Evolutionary conservation across 1,140 invertebrate species (phyloP), one percentile per base, ranked within the genome.

Genomic region (Delia radicum): DNA sequence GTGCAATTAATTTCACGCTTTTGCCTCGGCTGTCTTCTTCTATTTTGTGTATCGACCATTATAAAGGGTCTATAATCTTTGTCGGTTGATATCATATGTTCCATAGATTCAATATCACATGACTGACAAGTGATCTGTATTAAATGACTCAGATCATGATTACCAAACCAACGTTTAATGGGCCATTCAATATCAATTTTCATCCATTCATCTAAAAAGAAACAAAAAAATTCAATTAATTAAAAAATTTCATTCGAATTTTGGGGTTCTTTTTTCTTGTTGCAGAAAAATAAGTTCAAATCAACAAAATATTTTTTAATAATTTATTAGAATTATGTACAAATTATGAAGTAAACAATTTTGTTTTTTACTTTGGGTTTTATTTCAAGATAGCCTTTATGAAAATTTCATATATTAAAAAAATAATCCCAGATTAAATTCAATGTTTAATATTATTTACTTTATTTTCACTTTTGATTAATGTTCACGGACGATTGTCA

Each of bases 111-210:
- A 63, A 91, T 90, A 79, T 91, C 91, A 79, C 94, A 95, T 5
- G 93, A 93, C 78, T 91, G 92, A 81, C 94, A 95, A 1, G 91
- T 89, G 13, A 95, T 90, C 78, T 94, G 91, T 26, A 94, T 89
- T 7, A 91, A 91, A 79, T 93, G 91, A 55, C 90, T 89, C 73
- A 90, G 87, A 78, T 91, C 88, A 72, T 89, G 87, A 55, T 89
- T 90, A 46, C 92, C 89, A 13, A 94, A 86, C 94, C 94, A 95
- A 61, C 91, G 91, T 33, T 90, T 89, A 4, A 93, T 89, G 0
- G 91, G 90, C 87, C 91, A 92, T 3, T 91, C 91, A 1, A 95
- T 89, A 78, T 94, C 92, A 37, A 94, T 90, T 76, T 92, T 91
- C 74, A 95, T 90, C 94, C 94, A 95, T 15, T 93, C 93, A 79